Evolutionary conservation across 2,797 vertebrate genomes (phyloP).

Genomic region (Basileuterus tristriatus): DNA sequence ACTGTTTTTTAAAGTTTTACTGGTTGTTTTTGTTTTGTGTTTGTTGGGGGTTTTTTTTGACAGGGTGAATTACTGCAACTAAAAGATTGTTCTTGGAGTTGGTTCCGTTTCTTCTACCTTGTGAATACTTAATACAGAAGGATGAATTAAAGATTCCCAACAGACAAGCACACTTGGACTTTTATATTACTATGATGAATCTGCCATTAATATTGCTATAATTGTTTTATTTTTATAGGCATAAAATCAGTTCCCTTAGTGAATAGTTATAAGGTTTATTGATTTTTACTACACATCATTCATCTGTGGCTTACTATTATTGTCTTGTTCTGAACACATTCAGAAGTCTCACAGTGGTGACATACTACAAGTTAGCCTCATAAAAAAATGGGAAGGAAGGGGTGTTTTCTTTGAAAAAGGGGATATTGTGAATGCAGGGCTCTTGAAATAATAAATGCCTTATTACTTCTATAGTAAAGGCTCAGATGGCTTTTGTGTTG

Average conservation of each 20-base stretch:
- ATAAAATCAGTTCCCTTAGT: slow-evolving; percentile 76
- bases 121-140: slow-evolving; percentile 59
- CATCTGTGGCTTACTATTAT: slow-evolving; percentile 72
- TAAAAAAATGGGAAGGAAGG: slow-evolving; percentile 56
- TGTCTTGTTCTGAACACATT: slow-evolving; percentile 68
- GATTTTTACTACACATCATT: slow-evolving; percentile 78
- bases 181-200: slow-evolving; percentile 77
- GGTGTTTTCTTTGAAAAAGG: slow-evolving; percentile 68
- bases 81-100: slow-evolving; percentile 58
- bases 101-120: slow-evolving; percentile 60
- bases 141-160: slow-evolving; percentile 76
- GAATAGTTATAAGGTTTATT: slow-evolving; percentile 80
- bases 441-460: slow-evolving; percentile 66
- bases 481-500: slow-evolving; percentile 67
- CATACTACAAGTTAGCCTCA: slow-evolving; percentile 69
- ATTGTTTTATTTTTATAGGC: slow-evolving; percentile 80
- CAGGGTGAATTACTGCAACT: slow-evolving; percentile 62
- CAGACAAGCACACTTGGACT: slow-evolving; percentile 74
- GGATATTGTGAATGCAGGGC: slow-evolving; percentile 62
- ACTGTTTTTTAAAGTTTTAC: slow-evolving; percentile 13
- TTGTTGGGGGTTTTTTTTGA: slow-evolving; percentile 5
- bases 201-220: slow-evolving; percentile 75
- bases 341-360: slow-evolving; percentile 66
- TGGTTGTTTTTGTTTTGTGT: background rate
- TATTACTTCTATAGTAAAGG: slow-evolving; percentile 65